Evolutionary conservation across 2,888 invertebrate species (phyloP), one percentile per base, ranked within the genome.

Genomic region (Leptothorax acervorum): DNA sequence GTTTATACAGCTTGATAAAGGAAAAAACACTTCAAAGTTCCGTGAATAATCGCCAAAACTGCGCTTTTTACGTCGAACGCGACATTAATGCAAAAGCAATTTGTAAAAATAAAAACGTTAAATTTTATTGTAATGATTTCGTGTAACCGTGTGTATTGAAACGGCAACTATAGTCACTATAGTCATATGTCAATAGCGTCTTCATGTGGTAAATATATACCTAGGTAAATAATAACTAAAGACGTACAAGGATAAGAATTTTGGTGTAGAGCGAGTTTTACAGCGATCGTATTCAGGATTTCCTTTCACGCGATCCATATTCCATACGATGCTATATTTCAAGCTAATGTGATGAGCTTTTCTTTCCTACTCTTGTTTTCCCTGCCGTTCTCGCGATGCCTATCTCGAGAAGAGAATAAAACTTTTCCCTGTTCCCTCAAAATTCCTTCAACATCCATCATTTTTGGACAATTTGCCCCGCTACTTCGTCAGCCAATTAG

Each of bases 381-480:
- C 15, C 51, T 45, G 15, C 45, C 15, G 15, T 23, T 53, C 11
- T 28, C 66, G 11, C 51, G 53, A 39, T 39, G 23, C 23, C 23
- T 23, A 53, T 5, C 35, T 42, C 39, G n/a, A 23, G 28, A 70
- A 35, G 31, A 42, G 42, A 78, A 71, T 18, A 42, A n/a, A 55
- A 71, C 42, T 55, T 71, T 55, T 71, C 78, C 15, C n/a, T 28
- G 31, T 39, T 70, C 35, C 12, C 68, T 42, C 39, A 15, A 66
- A 53, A 53, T 76, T 76, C 18, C 51, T 68, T 53, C 68, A 35
- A 53, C 76, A 70, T 70, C 71, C 71, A 78, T 78, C 78, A 78
- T 78, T 78, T 78, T 70, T 71, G 42, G 78, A 70, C 11, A 78
- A 55, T 42, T 78, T 71, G 78, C 70, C n/a, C n/a, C 75, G 75